Conservation (phyloP, 2,888 invertebrate species). For the Limnephilus auricula region DNA sequence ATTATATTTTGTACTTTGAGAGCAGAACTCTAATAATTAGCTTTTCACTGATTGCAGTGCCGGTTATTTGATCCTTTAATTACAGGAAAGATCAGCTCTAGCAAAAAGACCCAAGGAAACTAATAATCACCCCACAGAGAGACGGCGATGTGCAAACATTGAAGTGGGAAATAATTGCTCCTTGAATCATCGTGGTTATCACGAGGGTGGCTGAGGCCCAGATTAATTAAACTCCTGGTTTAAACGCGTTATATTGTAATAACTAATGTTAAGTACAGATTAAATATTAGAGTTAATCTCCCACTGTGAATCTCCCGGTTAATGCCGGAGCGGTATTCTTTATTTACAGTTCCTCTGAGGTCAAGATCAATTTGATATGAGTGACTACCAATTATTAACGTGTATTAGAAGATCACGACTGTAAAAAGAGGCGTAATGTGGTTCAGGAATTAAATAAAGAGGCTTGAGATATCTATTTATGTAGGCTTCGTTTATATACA, state of each 20-base stretch:
- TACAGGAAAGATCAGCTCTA: neutral
- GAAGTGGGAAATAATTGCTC: neutral
- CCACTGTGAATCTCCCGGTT: constrained; percentile 12
- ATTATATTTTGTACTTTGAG: neutral
- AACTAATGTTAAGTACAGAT: constrained; percentile 18
- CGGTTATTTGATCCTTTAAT: neutral
- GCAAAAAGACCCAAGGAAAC: neutral
- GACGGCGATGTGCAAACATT: neutral
- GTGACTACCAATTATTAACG: constrained; percentile 61
- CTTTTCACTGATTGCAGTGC: neutral
- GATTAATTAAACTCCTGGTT: neutral
- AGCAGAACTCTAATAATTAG: neutral
- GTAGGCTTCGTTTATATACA: neutral
- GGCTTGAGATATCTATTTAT: neutral
- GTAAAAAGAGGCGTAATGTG: constrained; percentile 54
- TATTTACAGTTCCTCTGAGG: constrained; percentile 31
- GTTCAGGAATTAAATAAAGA: constrained; percentile 11
- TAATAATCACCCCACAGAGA: neutral
- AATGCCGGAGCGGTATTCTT: constrained; percentile 10
- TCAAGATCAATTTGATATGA: constrained; percentile 62
- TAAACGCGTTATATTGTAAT: neutral
- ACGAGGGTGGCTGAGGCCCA: neutral
- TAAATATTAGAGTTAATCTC: neutral
- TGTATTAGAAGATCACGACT: constrained; percentile 62
- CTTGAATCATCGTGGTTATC: neutral